A percentile compares a stretch with the other conserved stretches of the same genome.
Conservation (phyloP, 2,888 invertebrate species). For the Tubulanus polymorphus region DNA sequence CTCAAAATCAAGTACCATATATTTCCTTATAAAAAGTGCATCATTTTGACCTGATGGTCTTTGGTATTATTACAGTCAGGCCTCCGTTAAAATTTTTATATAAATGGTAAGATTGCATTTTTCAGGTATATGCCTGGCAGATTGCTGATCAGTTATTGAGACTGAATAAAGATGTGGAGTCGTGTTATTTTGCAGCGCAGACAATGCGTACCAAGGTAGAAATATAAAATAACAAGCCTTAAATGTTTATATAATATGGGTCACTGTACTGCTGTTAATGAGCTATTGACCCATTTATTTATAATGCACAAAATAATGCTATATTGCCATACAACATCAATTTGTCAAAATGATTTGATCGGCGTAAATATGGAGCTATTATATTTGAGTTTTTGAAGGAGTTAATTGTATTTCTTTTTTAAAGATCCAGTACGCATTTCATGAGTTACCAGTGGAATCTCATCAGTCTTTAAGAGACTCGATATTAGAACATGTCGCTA, state of each 20-base stretch:
- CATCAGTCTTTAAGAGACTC: constrained; percentile 86
- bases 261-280: too few relatives aligned
- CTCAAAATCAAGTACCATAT: too few relatives aligned
- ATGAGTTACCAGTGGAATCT: constrained; percentile 82
- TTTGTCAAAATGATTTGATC: too few relatives aligned
- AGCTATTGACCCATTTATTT: neutral
- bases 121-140: constrained; percentile 94
- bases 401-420: constrained; percentile 15
- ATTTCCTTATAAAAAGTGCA: too few relatives aligned
- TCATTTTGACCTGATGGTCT: too few relatives aligned
- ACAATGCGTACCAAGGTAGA: constrained; percentile 91
- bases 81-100: too few relatives aligned
- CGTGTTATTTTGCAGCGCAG: constrained; percentile 97
- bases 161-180: constrained; percentile 80
- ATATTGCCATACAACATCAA: neutral
- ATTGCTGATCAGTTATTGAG: constrained; percentile 90
- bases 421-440: constrained; percentile 65
- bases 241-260: too few relatives aligned
- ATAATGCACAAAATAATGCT: neutral
- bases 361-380: too few relatives aligned
- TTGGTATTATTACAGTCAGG: too few relatives aligned
- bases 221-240: neutral
- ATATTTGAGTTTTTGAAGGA: too few relatives aligned
- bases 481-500: constrained; percentile 68
- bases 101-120: constrained; percentile 23